Base-by-base conservation (phyloP, 2,113 vertebrate genomes). In the Corythornis madagascariensis region DNA sequence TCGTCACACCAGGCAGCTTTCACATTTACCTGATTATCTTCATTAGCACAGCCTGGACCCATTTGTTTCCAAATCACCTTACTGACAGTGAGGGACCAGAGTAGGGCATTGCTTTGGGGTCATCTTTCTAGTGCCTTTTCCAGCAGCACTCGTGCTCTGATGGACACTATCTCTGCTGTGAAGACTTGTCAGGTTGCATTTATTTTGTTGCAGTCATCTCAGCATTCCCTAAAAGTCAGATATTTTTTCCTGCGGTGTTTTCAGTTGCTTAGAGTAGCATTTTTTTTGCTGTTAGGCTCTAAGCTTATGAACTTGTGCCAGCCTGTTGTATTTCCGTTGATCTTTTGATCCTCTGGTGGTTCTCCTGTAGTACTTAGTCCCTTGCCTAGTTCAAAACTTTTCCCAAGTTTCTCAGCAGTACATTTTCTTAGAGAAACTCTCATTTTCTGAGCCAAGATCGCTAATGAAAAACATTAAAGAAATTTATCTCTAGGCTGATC, bases 21-120 rank as follows among this genome's bases (percentile, higher is more conserved):
- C 82, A 86, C 2, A 2, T 86, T 83, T 90, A 86, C 84, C 81
- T 94, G 89, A 89, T 92, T 92, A 71, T 89, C 81, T 77, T 94
- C 83, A 60, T 90, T 92, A 88, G 74, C 91, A 74, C 77, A 69
- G 91, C 87, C 79, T 88, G 79, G 85, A 80, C 53, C 47, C 71
- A 40, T 11, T 94, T 28, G 4, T 38, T 60, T 89, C 88, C 92
- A 73, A 94, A 81, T 66, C 60, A 67, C 82, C 31, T 72, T 72
- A 66, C 71, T 52, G 72, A 35, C 43, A 15, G 6, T 16, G 50
- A 82, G n/a, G 47, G 64, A 73, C 33, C 22, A 13, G 71, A 74
- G 38, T 5, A 88, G 33, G 56, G 25, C 1, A 3, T n/a, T 1
- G 16, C 75, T 94, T 59, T 50, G 79, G 64, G 91, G 60, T 83